Percentiles rank a stretch among this genome's conserved stretches.
Evolutionary conservation across 1,140 invertebrate genomes (phyloP).

Genomic region (Hylyphantes graminicola): DNA sequence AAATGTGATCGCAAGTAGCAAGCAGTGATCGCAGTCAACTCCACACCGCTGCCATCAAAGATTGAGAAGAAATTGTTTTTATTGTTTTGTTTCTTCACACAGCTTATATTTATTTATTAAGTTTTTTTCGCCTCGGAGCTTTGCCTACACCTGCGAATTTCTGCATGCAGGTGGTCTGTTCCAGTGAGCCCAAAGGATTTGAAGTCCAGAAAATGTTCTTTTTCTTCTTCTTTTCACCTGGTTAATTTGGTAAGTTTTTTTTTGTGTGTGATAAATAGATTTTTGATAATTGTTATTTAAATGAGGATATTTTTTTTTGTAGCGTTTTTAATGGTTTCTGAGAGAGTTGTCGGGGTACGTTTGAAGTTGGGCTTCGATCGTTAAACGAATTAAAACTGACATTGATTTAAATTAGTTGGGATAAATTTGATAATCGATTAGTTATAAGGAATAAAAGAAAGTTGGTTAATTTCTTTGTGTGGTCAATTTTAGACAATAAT

Average conservation of each 20-base stretch:
- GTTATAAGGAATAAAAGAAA: too few relatives aligned
- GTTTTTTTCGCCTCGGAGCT: slow-evolving; percentile 53
- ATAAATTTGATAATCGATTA: too few relatives aligned
- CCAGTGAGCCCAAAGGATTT: slow-evolving; percentile 33
- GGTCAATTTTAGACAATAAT: too few relatives aligned
- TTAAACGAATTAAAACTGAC: too few relatives aligned
- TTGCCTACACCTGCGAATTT: slow-evolving; percentile 58
- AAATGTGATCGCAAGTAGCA: slow-evolving; percentile 42
- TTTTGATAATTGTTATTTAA: too few relatives aligned
- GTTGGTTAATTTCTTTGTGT: too few relatives aligned
- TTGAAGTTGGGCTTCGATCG: too few relatives aligned
- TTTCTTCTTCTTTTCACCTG: too few relatives aligned
- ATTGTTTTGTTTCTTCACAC: slow-evolving; percentile 11
- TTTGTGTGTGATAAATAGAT: neutral
- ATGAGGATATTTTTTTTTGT: too few relatives aligned
- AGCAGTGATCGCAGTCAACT: slow-evolving; percentile 52
- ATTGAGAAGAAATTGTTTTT: slow-evolving; percentile 36
- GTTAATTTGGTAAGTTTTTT: neutral
- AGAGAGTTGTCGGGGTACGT: too few relatives aligned
- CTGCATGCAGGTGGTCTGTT: slow-evolving; percentile 48
- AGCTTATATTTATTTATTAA: slow-evolving; percentile 25
- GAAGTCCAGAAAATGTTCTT: neutral
- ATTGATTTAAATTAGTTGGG: too few relatives aligned
- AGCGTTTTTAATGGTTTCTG: too few relatives aligned
- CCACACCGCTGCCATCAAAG: slow-evolving; percentile 43